Evolutionary conservation across 1,140 invertebrate species (phyloP).

Genomic region (Temnothorax curvispinosus): DNA sequence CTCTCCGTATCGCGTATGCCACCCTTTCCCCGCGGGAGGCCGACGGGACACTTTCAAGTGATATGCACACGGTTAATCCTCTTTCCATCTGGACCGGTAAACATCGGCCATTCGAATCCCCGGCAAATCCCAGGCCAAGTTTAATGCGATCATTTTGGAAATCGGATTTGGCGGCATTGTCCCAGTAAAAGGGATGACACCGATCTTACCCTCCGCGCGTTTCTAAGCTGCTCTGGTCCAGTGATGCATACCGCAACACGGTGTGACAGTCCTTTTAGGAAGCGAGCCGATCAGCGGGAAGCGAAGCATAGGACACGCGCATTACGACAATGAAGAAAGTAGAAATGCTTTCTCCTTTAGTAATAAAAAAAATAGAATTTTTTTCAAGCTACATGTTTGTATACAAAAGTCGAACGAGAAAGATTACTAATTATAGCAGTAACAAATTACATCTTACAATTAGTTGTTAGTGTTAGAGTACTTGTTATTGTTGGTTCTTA

Average conservation of each 20-base stretch:
- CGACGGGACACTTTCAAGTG: slow-evolving; percentile 36
- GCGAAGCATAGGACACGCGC: background rate
- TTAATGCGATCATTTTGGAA: slow-evolving; percentile 82
- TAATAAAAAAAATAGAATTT: background rate
- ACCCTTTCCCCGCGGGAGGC: slow-evolving; percentile 62
- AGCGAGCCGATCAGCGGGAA: background rate
- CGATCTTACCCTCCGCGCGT: slow-evolving; percentile 62
- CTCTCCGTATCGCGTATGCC: slow-evolving; percentile 51
- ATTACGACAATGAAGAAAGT: background rate
- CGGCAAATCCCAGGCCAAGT: slow-evolving; percentile 73
- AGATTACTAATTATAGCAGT: background rate
- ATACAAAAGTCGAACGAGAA: background rate
- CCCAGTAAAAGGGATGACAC: slow-evolving; percentile 75
- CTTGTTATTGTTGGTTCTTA: background rate
- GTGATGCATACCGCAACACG: slow-evolving; percentile 77
- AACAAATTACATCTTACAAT: background rate
- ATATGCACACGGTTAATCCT: slow-evolving; percentile 74
- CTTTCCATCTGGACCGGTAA: slow-evolving; percentile 75
- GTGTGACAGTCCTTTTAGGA: slow-evolving; percentile 56
- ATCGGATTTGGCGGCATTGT: slow-evolving; percentile 81
- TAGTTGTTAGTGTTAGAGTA: background rate
- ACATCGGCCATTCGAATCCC: slow-evolving; percentile 73
- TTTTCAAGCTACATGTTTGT: too few species aligned
- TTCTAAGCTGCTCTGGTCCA: slow-evolving; percentile 74
- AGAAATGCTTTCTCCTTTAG: background rate